Percentiles rank a stretch among this genome's conserved stretches.
phyloP scores from a whole-genome alignment of 2,888 invertebrate genomes.

The Campoplex nolae region DNA sequence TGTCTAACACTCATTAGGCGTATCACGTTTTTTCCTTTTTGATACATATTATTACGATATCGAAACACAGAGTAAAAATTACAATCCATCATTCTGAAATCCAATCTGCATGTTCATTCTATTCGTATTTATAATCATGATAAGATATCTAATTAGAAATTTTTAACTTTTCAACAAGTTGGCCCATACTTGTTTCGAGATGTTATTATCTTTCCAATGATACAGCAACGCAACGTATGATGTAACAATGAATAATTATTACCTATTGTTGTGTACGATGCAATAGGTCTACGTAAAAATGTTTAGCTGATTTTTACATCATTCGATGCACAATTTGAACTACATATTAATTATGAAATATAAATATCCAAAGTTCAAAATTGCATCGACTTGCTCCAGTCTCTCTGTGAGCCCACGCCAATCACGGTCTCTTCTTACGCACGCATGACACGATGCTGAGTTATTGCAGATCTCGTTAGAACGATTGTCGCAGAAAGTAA shows the following conservation, averaged over 20 bases:
- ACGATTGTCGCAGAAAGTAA: conserved; percentile 58
- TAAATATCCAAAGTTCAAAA: not conserved
- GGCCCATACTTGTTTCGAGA: not conserved
- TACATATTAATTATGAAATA: not conserved
- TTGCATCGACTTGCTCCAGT: not conserved
- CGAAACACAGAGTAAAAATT: not conserved
- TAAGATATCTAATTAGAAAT: not conserved
- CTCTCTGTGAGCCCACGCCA: conserved; percentile 25
- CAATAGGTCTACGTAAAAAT: not conserved
- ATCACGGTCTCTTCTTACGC: conserved; percentile 5
- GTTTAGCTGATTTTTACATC: not conserved
- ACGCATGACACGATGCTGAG: conserved; percentile 23
- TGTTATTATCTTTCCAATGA: not conserved
- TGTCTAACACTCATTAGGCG: not conserved
- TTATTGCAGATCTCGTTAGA: conserved; percentile 63
- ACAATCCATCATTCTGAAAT: not conserved
- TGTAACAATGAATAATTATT: not conserved
- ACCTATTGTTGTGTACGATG: not conserved
- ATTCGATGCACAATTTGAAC: not conserved
- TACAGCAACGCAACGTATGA: not conserved
- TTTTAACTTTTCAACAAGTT: not conserved
- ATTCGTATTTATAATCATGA: not conserved
- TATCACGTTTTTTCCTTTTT: conserved; percentile 1
- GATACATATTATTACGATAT: not conserved
- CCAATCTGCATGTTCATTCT: not conserved